Evolutionary conservation across 2,888 invertebrate species (phyloP).

Genomic region (Ptycholaimellus sp.): DNA sequence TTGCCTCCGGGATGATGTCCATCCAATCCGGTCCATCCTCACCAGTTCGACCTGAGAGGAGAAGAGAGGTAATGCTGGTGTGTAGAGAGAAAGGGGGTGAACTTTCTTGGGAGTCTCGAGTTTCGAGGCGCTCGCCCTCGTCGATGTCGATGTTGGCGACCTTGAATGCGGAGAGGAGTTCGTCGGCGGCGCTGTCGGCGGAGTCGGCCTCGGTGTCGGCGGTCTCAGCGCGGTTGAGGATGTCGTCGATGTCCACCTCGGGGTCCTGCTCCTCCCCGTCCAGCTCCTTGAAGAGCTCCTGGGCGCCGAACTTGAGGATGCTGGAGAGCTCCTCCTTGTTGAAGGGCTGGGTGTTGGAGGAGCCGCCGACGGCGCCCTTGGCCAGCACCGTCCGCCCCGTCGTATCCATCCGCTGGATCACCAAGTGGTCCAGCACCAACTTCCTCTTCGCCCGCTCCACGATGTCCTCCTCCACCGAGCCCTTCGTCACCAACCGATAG

Average conservation of each 20-base stretch:
- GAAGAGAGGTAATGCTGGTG: constrained; percentile 47
- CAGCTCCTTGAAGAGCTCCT: constrained; percentile 88
- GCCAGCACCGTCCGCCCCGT: constrained; percentile 73
- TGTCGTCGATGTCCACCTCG: constrained; percentile 85
- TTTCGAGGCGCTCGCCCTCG: too few relatives aligned
- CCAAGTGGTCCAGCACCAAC: constrained; percentile 93
- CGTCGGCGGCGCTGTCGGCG: too few relatives aligned
- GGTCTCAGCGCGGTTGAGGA: constrained; percentile 78
- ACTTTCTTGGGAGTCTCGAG: too few relatives aligned
- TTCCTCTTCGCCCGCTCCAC: constrained; percentile 92
- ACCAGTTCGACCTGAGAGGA: constrained; percentile 2
- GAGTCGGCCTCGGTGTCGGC: constrained; percentile 59
- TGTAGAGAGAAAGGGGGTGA: too few relatives aligned
- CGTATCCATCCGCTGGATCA: constrained; percentile 97
- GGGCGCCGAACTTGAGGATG: constrained; percentile 92
- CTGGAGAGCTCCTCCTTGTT: constrained; percentile 90
- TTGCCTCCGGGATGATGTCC: constrained; percentile 79
- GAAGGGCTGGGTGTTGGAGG: constrained; percentile 40
- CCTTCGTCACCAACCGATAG: constrained; percentile 80
- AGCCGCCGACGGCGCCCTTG: constrained; percentile 11
- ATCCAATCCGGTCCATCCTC: constrained; percentile 43
- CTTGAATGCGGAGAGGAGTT: constrained; percentile 20
- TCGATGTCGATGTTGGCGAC: constrained; percentile 52
- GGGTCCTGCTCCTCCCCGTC: constrained; percentile 38
- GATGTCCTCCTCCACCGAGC: constrained; percentile 92